phyloP scores from a whole-genome alignment of 64 coral and sea anemone species.

The Hydrozoanthus tunicans region DNA sequence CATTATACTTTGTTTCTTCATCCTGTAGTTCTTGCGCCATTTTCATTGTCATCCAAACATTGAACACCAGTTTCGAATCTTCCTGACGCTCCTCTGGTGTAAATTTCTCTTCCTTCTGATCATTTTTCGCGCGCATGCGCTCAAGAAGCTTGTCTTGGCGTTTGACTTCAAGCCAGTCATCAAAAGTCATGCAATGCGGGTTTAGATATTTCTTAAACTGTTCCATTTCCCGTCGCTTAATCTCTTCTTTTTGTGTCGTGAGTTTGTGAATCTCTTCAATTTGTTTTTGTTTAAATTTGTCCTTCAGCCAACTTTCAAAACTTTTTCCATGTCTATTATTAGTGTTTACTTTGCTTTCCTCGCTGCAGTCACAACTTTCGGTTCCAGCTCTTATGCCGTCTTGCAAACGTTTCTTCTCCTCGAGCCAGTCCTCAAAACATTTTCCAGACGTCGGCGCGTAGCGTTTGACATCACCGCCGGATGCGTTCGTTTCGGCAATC shows the following conservation, averaged over 20 bases:
- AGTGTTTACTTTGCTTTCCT: slow-evolving; percentile 17
- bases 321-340: slow-evolving; percentile 61
- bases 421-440: slow-evolving; percentile 74
- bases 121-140: slow-evolving; percentile 65
- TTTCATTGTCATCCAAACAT: slow-evolving; percentile 89
- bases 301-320: slow-evolving; percentile 74
- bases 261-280: slow-evolving; percentile 85
- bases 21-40: slow-evolving; percentile 68
- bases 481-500: slow-evolving; percentile 32
- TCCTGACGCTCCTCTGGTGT: slow-evolving; percentile 66
- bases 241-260: slow-evolving; percentile 71
- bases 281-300: slow-evolving; percentile 85
- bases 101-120: slow-evolving; percentile 62
- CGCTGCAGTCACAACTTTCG: neutral
- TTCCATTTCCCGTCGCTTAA: slow-evolving; percentile 64
- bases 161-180: slow-evolving; percentile 86
- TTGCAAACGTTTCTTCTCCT: slow-evolving; percentile 63
- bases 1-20: slow-evolving; percentile 74
- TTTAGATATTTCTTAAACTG: slow-evolving; percentile 66
- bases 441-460: slow-evolving; percentile 70
- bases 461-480: neutral
- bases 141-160: slow-evolving; percentile 70
- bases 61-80: slow-evolving; percentile 72
- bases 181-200: slow-evolving; percentile 75
- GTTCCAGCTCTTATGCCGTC: neutral